Base-by-base conservation (phyloP, 2,797 vertebrate genomes). In the Harpagifer antarcticus region DNA sequence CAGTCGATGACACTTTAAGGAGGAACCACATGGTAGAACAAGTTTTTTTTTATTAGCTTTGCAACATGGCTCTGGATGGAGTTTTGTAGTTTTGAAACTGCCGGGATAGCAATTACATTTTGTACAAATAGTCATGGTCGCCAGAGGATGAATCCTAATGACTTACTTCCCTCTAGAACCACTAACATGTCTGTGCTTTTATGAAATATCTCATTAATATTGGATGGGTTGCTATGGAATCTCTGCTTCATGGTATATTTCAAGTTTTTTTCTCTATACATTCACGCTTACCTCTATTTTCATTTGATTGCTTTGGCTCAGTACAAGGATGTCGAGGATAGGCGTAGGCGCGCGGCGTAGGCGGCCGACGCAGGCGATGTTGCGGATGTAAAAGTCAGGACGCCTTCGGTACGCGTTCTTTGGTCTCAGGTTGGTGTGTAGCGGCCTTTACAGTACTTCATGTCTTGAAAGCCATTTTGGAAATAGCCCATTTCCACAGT, bases 401-500 rank as follows among this genome's bases (percentile, higher is more conserved):
- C 23, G 3, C 23, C 23, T 27, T 27, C 3, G 23, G 23, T 27
- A 27, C 23, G 23, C 23, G 23, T 27, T 27, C 23, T 27, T 27
- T 27, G 23, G 23, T 27, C 23, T 27, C 23, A 27, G 23, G 23
- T 27, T 27, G 23, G 23, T 27, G 23, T 27, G 23, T 27, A 27
- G 23, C 23, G 23, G 23, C 23, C 23, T 27, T 81, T 78, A 73
- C 75, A 70, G 74, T 74, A 58, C 71, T 69, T 77, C 47, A 76
- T 76, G 76, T 75, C 65, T 68, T 76, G 74, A 82, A 84, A 89
- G 62, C 58, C 60, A 70, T 86, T 76, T 86, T 89, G 75, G 67
- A 85, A 86, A 85, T 76, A 61, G 83, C 66, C 76, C 57, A 85
- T 91, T 89, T 86, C 66, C 70, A 72, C 79, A 74, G 73, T 84